Evolutionary conservation across 2,888 invertebrate genomes (phyloP), one percentile per base, ranked within the genome.

Genomic region (Diaprepes abbreviatus): DNA sequence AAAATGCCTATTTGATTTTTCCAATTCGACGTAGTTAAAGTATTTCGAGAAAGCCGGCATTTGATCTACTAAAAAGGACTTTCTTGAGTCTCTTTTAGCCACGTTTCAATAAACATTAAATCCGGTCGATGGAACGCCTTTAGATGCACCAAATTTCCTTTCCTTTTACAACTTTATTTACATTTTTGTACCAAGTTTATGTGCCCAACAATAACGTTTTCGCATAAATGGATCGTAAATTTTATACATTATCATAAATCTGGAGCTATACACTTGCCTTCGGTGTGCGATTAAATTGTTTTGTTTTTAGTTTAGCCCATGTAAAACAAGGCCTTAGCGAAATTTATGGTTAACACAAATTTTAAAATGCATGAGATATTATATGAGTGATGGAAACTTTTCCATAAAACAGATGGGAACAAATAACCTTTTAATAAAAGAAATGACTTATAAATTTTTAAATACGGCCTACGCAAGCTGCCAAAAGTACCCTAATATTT

Each of bases 41-140:
- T 5, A 24, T 24, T 24, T 24, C 24, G 2, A 33, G 33, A 9
- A 33, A 62, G 50, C 57, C 38, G 28, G 57, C 57, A 66, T 57
- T 62, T 65, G 54, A 70, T 60, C 55, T 35, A 54, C 59, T 66
- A 55, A 65, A 65, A 60, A 64, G 57, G 33, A 10, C 52, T 66
- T 66, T 52, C 36, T 48, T 62, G 57, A 43, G 48, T 70, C 40
- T 54, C 62, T 52, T 62, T 43, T 31, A 62, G 54, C 17, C 36
- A 24, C 52, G 54, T 70, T 66, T 62, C 66, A 64, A 71, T 71
- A 67, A 64, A 64, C 71, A 67, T 67, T 67, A 71, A 67, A 59
- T 63, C 55, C 48, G 60, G 40, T 40, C 60, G 68, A 65, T 68
- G 55, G 55, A 62, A 69, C 71, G 60, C 65, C 58, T 43, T 38